Evolutionary conservation across 2,113 vertebrate species (phyloP).

Genomic region (Podilymbus podiceps): DNA sequence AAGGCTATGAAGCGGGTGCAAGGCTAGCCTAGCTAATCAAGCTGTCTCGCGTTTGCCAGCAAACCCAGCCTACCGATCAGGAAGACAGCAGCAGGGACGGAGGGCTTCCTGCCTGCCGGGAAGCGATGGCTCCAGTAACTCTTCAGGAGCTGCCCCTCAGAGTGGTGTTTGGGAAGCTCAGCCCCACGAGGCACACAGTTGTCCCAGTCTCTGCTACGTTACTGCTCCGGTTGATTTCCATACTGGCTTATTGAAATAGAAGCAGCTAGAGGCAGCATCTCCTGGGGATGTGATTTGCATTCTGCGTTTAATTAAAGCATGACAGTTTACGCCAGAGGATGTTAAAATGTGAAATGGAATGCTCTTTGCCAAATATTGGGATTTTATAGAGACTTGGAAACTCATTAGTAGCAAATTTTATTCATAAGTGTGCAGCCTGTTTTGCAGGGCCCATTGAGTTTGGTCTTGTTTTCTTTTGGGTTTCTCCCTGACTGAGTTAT

Average conservation of each 20-base stretch:
- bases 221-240: neutral
- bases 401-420: neutral
- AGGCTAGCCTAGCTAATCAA: neutral
- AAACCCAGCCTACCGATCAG: neutral
- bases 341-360: neutral
- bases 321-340: slow-evolving; percentile 5
- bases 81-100: neutral
- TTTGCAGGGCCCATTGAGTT: slow-evolving; percentile 5
- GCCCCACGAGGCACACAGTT: neutral
- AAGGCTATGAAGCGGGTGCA: neutral
- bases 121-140: fast-evolving
- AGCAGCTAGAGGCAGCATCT: neutral
- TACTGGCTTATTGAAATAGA: neutral
- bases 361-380: slow-evolving; percentile 22
- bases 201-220: neutral
- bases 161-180: neutral
- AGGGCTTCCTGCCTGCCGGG: neutral
- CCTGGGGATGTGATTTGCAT: slow-evolving; percentile 1
- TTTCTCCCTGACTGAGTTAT: neutral
- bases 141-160: neutral
- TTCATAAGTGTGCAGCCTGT: neutral
- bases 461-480: neutral
- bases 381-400: slow-evolving; percentile 39
- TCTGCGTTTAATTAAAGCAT: slow-evolving; percentile 44
- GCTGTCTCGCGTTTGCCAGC: neutral